Evolutionary conservation across 2,888 invertebrate species (phyloP), one percentile per base, ranked within the genome.

Genomic region (Nowickia ferox): DNA sequence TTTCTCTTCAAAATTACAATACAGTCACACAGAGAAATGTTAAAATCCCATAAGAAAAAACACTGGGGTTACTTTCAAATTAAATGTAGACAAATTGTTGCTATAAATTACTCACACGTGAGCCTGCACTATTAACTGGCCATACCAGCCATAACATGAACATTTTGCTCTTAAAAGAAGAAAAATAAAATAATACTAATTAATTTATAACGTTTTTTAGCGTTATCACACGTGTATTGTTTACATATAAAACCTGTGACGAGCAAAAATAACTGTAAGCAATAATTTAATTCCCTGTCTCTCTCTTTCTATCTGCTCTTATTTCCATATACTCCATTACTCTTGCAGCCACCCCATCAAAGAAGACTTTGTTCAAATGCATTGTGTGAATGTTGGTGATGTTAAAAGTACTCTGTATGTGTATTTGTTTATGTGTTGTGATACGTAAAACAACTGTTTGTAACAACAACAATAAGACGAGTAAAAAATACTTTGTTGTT

Each of bases 51-150:
- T 44, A 40, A 65, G 17, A 63, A 38, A 61, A 75, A 86, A 46
- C 17, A 5, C 19, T 59, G 10, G 5, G 8, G 0, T 81, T 81
- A 68, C 59, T 74, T 72, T 48, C 0, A 11, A 19, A 30, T 42
- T 68, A 68, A 81, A 80, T 72, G n/a, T 72, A 40, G 46, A 77
- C 55, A 81, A 84, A 81, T 84, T 84, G 72, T 84, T 81, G 81
- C 80, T 74, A 68, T 44, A 68, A 71, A 15, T 17, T 71, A 55
- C 71, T 69, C 75, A 79, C 75, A 84, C 65, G 69, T 79, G 79
- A 84, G 51, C 10, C 38, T 63, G 51, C 11, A 51, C 5, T 6
- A 30, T 30, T 30, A 42, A 57, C 9, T 44, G 9, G n/a, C 38
- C 15, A 46, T 55, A 19, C 19, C 19, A 30, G 5, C 30, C 9